A percentile compares a stretch with the other conserved stretches of the same genome.
These are phyloP conservation scores for Antrozous pallidus DNA, from an alignment of 2,797 vertebrate genomes.

Conservation along the genomic window DNA sequence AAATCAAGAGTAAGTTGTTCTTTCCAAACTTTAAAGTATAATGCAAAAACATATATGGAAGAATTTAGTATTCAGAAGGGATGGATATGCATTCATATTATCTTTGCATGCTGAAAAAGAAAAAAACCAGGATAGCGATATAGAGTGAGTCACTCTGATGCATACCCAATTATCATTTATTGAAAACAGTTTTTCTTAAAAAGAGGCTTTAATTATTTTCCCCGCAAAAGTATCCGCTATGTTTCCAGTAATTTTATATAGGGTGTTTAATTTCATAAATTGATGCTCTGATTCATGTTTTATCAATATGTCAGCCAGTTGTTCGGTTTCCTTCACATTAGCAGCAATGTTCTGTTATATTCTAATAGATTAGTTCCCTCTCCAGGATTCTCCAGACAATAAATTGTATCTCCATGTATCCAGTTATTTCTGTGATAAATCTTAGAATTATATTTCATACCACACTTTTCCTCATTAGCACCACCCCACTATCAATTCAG, in stretches of 20 bases:
- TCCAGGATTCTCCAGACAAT: background rate
- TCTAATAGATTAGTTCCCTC: background rate
- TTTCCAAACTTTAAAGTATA: background rate
- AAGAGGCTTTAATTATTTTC: conserved; percentile 22
- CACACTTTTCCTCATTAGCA: background rate
- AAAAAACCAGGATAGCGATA: conserved; percentile 49
- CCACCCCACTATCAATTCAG: background rate
- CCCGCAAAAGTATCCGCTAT: background rate
- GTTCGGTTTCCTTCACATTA: background rate
- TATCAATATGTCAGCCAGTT: background rate
- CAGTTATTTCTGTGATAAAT: conserved; percentile 18
- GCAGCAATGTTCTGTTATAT: background rate
- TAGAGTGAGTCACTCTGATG: conserved; percentile 45
- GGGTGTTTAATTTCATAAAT: conserved; percentile 17
- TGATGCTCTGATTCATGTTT: background rate
- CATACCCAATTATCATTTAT: conserved; percentile 17
- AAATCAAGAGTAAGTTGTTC: background rate
- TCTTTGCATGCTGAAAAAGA: conserved; percentile 30
- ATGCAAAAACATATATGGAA: background rate
- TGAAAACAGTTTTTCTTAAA: conserved; percentile 47
- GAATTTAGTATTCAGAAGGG: conserved; percentile 37
- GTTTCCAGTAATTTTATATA: conserved; percentile 35
- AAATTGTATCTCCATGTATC: background rate
- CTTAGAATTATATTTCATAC: background rate
- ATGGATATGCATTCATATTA: background rate